A percentile compares a stretch with the other conserved stretches of the same genome.
Conservation (phyloP, 2,113 vertebrate genomes). For the Epinephelus moara region DNA sequence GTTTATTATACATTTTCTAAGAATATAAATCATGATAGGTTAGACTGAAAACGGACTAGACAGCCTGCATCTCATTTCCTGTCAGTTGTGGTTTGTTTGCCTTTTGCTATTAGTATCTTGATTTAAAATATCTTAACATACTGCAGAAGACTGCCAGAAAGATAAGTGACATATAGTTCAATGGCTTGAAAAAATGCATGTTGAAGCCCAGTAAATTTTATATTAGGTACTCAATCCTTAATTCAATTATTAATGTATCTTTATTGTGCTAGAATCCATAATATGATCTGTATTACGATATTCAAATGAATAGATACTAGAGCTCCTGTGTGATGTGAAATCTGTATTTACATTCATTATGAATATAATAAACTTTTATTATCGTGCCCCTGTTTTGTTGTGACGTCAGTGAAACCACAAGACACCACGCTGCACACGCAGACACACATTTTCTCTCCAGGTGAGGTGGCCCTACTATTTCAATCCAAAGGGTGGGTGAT, state of each 20-base stretch:
- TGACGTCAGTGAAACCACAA: not conserved
- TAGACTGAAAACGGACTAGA: slow-evolving; percentile 1
- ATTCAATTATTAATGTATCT: not conserved
- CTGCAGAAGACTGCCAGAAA: slow-evolving; percentile 3
- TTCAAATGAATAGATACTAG: not conserved
- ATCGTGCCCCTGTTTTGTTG: slow-evolving; percentile 24
- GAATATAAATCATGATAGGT: not conserved
- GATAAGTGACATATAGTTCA: not conserved
- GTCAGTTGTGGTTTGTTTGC: not conserved
- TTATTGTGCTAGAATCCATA: not conserved
- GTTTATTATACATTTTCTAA: slow-evolving; percentile 25
- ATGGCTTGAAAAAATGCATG: slow-evolving; percentile 9
- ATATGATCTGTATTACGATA: not conserved
- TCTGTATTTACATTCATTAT: slow-evolving; percentile 14
- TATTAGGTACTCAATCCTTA: not conserved
- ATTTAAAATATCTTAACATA: not conserved
- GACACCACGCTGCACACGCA: not conserved
- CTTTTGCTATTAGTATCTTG: not conserved
- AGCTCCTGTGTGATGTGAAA: slow-evolving; percentile 13
- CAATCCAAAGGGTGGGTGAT: slow-evolving; percentile 63
- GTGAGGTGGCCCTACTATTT: slow-evolving; percentile 37
- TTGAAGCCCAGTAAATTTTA: not conserved
- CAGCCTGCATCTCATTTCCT: not conserved
- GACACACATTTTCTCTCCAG: not conserved
- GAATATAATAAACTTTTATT: slow-evolving; percentile 43